Conservation (phyloP, 2,888 invertebrate species). For the Bembecia ichneumoniformis region DNA sequence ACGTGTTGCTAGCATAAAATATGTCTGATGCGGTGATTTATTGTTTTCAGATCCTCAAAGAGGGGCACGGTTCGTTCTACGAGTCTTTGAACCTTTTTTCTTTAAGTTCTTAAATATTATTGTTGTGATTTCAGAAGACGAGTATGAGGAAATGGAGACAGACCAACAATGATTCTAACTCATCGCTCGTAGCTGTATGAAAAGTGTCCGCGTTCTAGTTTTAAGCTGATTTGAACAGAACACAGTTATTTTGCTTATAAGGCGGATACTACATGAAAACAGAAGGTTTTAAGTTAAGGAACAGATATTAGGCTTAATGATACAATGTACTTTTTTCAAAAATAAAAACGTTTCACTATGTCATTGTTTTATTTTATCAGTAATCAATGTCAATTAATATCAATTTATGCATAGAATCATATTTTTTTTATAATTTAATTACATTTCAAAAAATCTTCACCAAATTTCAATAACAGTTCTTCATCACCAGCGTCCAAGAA, state of each 20-base stretch:
- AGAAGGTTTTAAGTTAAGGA: conserved; percentile 7
- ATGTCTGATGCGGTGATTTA: too few relatives aligned
- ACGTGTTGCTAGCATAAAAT: too few relatives aligned
- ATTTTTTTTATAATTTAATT: not conserved
- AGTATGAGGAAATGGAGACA: conserved; percentile 64
- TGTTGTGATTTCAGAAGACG: conserved; percentile 50
- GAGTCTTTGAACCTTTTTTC: not conserved
- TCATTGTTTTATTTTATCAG: conserved; percentile 21
- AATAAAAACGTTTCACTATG: conserved; percentile 4
- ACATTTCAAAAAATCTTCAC: conserved; percentile 19
- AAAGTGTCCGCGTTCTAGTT: conserved; percentile 10
- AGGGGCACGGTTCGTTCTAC: not conserved
- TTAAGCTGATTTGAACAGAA: conserved; percentile 47
- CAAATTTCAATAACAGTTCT: conserved; percentile 32
- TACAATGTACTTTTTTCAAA: not conserved
- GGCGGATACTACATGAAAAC: conserved; percentile 40
- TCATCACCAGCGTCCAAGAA: conserved; percentile 74
- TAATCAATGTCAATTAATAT: conserved; percentile 3
- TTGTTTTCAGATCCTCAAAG: not conserved
- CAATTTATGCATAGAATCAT: conserved; percentile 1
- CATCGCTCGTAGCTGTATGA: conserved; percentile 21
- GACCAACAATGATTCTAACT: conserved; percentile 24
- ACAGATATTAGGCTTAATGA: conserved; percentile 5
- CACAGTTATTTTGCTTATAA: conserved; percentile 24
- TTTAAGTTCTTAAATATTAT: not conserved